Conservation (phyloP, 2,797 vertebrate species). For the Pseudomugil gertrudae region DNA sequence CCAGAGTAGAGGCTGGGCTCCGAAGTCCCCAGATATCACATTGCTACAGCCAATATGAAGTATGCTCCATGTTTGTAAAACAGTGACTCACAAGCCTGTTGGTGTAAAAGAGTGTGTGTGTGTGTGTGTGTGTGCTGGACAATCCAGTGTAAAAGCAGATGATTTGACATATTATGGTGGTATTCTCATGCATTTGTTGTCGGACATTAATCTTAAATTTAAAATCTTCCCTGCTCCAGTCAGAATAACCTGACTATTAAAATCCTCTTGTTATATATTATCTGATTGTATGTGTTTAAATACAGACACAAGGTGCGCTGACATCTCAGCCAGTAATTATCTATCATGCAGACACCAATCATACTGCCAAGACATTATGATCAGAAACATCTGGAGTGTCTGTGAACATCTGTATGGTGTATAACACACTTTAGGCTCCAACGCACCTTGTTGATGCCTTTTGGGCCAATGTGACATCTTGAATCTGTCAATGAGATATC, state of each 20-base stretch:
- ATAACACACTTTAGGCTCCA: neutral
- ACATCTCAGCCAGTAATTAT: no score
- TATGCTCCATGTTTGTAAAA: constrained; percentile 25
- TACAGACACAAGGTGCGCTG: no score
- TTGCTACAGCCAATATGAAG: constrained; percentile 1
- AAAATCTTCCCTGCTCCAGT: no score
- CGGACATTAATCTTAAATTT: no score
- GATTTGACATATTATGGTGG: neutral
- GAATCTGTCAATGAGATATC: neutral
- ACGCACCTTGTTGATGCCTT: neutral
- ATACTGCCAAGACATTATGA: neutral
- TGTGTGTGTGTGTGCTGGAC: neutral
- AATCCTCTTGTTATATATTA: no score
- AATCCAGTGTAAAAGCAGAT: neutral
- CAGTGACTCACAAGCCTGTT: constrained; percentile 5
- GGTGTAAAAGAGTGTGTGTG: neutral
- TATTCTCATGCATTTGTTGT: neutral
- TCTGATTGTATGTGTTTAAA: no score
- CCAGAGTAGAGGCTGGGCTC: neutral
- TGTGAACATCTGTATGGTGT: neutral
- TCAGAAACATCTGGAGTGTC: neutral
- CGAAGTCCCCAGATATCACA: constrained; percentile 28
- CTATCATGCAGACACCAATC: no score
- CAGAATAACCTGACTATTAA: no score
- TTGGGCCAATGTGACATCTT: neutral